Percentiles rank a stretch among this genome's conserved stretches.
These are phyloP conservation scores for Apoderus coryli DNA, from an alignment of 2,888 invertebrate species.

Conservation along the genomic window DNA sequence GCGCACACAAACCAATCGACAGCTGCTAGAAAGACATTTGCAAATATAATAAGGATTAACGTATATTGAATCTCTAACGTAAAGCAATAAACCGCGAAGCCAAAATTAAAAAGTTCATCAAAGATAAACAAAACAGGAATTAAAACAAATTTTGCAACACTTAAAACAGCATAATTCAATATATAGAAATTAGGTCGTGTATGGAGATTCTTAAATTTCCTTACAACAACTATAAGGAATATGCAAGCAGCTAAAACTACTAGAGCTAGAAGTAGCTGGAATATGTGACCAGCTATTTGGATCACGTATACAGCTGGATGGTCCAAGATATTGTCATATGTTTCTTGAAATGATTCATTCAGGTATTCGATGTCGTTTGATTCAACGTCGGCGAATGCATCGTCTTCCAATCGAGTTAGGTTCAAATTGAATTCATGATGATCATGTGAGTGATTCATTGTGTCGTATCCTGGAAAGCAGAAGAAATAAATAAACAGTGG, in stretches of 20 bases:
- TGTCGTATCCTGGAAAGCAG: too few species aligned
- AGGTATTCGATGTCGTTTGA: slow-evolving; percentile 1
- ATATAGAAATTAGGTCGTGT: slow-evolving; percentile 8
- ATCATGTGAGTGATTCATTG: too few species aligned
- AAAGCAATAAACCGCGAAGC: too few species aligned
- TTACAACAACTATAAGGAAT: slow-evolving; percentile 12
- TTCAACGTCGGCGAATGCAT: slow-evolving; percentile 9
- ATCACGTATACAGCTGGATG: slow-evolving; percentile 6
- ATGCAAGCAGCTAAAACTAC: slow-evolving; percentile 10
- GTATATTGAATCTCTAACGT: too few species aligned
- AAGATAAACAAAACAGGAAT: too few species aligned
- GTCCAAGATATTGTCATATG: not conserved
- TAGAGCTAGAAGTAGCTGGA: slow-evolving; percentile 9
- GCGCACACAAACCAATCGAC: too few species aligned
- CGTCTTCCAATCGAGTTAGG: slow-evolving; percentile 10
- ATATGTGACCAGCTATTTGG: slow-evolving; percentile 4
- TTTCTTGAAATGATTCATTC: too few species aligned
- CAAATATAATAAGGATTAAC: too few species aligned
- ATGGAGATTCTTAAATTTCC: slow-evolving; percentile 8
- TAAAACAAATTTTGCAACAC: slow-evolving; percentile 4
- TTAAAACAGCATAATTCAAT: slow-evolving; percentile 7
- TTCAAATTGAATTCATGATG: too few species aligned
- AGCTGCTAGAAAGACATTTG: too few species aligned
- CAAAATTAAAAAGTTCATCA: too few species aligned
- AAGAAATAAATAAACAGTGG: too few species aligned